A percentile compares a stretch with the other conserved stretches of the same genome.
Conservation (phyloP, 2,888 invertebrate species). For the Diplazon laetatorius region DNA sequence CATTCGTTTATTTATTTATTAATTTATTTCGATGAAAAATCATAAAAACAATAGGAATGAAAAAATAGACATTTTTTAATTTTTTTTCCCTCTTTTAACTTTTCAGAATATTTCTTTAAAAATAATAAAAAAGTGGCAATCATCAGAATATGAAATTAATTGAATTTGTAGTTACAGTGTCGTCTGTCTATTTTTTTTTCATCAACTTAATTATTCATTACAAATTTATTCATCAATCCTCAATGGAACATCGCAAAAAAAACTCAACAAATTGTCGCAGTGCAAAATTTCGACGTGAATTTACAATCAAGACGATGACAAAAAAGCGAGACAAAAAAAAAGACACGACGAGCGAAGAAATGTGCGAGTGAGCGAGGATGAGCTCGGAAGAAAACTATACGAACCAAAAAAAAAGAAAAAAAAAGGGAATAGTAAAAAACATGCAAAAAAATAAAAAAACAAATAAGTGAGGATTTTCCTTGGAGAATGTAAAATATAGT, state of each 20-base stretch:
- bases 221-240: too few relatives aligned
- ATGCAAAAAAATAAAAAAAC: not conserved
- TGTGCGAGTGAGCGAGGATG: slow-evolving; percentile 46
- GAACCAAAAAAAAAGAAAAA: slow-evolving; percentile 39
- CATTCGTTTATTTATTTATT: not conserved
- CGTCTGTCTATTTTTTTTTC: too few relatives aligned
- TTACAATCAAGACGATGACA: slow-evolving; percentile 1
- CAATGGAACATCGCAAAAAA: not conserved
- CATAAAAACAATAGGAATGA: too few relatives aligned
- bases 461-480: slow-evolving; percentile 49
- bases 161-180: too few relatives aligned
- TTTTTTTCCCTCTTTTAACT: too few relatives aligned
- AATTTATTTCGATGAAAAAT: too few relatives aligned
- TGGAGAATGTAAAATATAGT: slow-evolving; percentile 60
- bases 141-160: too few relatives aligned
- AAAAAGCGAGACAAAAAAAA: not conserved
- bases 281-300: slow-evolving; percentile 10
- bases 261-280: slow-evolving; percentile 2
- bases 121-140: too few relatives aligned
- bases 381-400: slow-evolving; percentile 47
- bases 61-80: too few relatives aligned
- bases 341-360: too few relatives aligned
- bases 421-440: slow-evolving; percentile 33
- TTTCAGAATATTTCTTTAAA: too few relatives aligned
- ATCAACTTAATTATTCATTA: too few relatives aligned